Evolutionary conservation across 30 jellyfish, hydroid and myxozoan species (phyloP), one percentile per base, ranked within the genome.

Genomic region (Cassiopea andromeda): DNA sequence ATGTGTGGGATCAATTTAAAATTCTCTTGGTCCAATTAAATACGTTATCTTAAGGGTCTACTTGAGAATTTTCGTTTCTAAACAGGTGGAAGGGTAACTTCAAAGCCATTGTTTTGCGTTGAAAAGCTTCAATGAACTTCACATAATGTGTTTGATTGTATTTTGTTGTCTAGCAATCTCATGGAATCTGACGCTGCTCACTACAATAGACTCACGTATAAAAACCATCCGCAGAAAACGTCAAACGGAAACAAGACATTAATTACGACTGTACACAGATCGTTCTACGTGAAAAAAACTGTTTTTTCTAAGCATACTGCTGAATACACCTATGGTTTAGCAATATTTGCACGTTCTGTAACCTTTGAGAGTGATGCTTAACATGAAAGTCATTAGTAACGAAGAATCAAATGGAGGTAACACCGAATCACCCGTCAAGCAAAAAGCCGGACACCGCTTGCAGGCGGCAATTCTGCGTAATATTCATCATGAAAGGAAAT

Each of bases 391-490:
- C 10, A 54, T 10, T 54, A 54, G 7, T 54, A 10, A 46, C 6
- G 82, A 73, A 17, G 59, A 18, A 2, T 16, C 14, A 18, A 10
- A n/a, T n/a, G 87, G 10, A 44, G 43, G 46, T 1, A 18, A 69
- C 9, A 5, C 46, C 10, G 89, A 80, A 14, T 1, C 46, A 5
- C 44, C 66, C 1, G 83, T 43, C 18, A 85, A 85, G 81, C 82
- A 44, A 44, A 78, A 54, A 78, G 48, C 58, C 43, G 94, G 94
- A 3, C 89, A 78, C 44, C 69, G 94, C 17, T 14, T 87, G 85
- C 85, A 78, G 15, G 83, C 67, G 17, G 94, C 94, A 43, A 87
- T 87, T 7, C 78, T 87, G 7, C 84, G 94, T 5, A 87, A 87
- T 57, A 78, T 87, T 18, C 58, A 43, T 48, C 94, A 87, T 47